Base-by-base conservation (phyloP, 2,113 vertebrate genomes). In the Oryzias celebensis region DNA sequence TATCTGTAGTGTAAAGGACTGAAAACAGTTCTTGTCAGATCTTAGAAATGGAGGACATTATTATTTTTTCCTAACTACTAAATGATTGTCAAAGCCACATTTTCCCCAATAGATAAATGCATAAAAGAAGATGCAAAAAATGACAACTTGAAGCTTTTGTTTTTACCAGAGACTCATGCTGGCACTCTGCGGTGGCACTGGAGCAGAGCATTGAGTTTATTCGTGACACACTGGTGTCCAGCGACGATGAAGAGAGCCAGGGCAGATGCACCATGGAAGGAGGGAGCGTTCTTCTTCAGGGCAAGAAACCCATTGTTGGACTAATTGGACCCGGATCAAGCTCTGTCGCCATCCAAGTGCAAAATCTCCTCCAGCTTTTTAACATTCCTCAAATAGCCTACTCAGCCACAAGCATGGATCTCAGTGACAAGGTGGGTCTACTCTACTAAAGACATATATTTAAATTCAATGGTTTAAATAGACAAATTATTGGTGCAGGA, bases 331-430 rank as follows among this genome's bases (percentile, higher is more conserved):
- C 97, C 7, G 97, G 97, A 3, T 99, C 97, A 75, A 99, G 97
- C 80, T 99, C 97, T 0, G 97, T 99, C 83, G 97, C 97, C 67
- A 99, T 99, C 77, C 97, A 99, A 87, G 97, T 99, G 46, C 97
- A 99, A 81, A 99, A 99, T 70, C 88, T 99, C 66, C 92, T 99
- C 18, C 97, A 99, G 81, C 96, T 99, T 77, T 99, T 99, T 87
- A 99, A 99, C 92, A 99, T 99, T 92, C 97, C 97, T 73, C 97
- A 99, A 82, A 99, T 99, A 67, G 97, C 97, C 62, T 99, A 99
- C 85, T 99, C 97, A 1, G 97, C 97, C 78, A 99, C 97, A 13
- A 99, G 97, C 86, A 98, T 98, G 97, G 96, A 98, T 83, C 90
- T 99, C 79, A 99, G 97, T 0, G 97, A 99, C 87, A 99, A 99